phyloP scores from a whole-genome alignment of 2,113 vertebrate species.

The Montifringilla adamsi region DNA sequence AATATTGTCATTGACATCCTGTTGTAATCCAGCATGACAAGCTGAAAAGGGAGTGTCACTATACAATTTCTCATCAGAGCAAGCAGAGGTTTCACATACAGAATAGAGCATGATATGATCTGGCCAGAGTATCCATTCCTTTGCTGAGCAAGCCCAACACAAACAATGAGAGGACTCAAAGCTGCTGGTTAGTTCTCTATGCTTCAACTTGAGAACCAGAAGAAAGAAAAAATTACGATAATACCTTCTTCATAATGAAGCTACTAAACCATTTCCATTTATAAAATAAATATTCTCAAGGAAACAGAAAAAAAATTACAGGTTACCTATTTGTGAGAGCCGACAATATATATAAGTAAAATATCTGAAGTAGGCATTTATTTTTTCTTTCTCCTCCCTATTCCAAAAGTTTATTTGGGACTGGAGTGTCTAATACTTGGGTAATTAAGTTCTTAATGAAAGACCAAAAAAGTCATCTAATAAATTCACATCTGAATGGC shows the following conservation, averaged over 20 bases:
- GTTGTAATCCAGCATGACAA: slow-evolving; percentile 43
- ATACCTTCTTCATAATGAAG: not conserved
- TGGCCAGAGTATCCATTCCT: not conserved
- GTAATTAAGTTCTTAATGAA: not conserved
- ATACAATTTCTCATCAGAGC: not conserved
- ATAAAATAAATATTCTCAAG: not conserved
- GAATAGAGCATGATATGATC: not conserved
- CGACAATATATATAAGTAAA: not conserved
- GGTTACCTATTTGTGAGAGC: not conserved
- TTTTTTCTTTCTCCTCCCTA: not conserved
- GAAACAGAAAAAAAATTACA: not conserved
- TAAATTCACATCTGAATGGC: not conserved
- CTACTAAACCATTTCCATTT: not conserved
- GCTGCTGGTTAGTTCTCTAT: not conserved
- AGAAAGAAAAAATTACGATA: not conserved
- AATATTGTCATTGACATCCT: not conserved
- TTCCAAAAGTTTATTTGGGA: not conserved
- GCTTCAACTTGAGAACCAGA: not conserved
- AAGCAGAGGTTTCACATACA: not conserved
- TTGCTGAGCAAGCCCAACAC: not conserved
- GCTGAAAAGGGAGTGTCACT: slow-evolving; percentile 19
- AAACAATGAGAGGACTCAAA: not conserved
- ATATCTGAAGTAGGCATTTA: not conserved
- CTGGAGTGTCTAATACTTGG: not conserved
- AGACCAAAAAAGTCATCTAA: not conserved